A percentile compares a stretch with the other conserved stretches of the same genome.
Evolutionary conservation across 2,888 invertebrate genomes (phyloP).

Genomic region (Timema podura): DNA sequence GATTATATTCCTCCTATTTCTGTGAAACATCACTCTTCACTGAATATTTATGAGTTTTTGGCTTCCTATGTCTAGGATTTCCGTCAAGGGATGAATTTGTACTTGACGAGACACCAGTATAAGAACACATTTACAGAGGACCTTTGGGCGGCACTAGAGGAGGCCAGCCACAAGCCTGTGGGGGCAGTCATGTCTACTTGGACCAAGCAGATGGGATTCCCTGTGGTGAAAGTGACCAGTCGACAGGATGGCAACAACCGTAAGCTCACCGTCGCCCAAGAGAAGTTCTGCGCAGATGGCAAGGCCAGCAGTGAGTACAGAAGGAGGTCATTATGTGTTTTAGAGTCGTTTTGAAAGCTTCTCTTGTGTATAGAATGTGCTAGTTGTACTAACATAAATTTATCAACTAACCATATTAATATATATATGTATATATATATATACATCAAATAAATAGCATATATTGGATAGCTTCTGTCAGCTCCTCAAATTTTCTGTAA

Average conservation of each 20-base stretch:
- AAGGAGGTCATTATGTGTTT: no score
- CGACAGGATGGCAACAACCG: slow-evolving; percentile 57
- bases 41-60: no score
- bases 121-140: slow-evolving; percentile 91
- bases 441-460: no score
- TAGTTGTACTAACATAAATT: no score
- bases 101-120: slow-evolving; percentile 82
- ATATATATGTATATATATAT: no score
- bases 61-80: slow-evolving; percentile 61
- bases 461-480: no score
- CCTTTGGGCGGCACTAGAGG: slow-evolving; percentile 85
- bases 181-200: slow-evolving; percentile 91
- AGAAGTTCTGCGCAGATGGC: slow-evolving; percentile 86
- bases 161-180: slow-evolving; percentile 86
- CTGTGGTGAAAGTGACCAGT: slow-evolving; percentile 61
- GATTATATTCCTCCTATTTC: no score
- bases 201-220: slow-evolving; percentile 95
- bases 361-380: no score
- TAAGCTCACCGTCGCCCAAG: slow-evolving; percentile 69
- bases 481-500: no score
- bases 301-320: slow-evolving; percentile 39
- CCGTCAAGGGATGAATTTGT: slow-evolving; percentile 86
- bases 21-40: no score
- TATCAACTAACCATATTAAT: no score
- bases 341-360: no score